A percentile compares a stretch with the other conserved stretches of the same genome.
These are phyloP conservation scores for Portevinia maculata DNA, from an alignment of 2,888 invertebrate species.

Conservation along the genomic window DNA sequence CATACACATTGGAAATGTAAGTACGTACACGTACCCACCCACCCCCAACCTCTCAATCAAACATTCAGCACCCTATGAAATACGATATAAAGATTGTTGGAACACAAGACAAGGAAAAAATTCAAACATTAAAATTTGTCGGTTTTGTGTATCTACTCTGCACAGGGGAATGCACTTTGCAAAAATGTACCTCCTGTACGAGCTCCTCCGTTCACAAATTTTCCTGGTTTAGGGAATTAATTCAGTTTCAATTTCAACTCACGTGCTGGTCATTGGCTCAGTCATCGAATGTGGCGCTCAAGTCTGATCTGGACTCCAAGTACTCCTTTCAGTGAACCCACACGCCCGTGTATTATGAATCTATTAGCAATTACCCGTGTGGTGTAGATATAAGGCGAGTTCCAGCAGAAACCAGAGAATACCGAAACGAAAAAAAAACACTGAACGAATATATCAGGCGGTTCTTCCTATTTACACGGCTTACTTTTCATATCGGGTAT, in stretches of 20 bases:
- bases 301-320: conserved; percentile 16
- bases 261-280: conserved; percentile 34
- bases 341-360: conserved; percentile 40
- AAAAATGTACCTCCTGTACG: conserved; percentile 16
- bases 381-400: conserved; percentile 10
- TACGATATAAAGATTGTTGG: conserved; percentile 49
- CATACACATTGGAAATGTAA: conserved; percentile 23
- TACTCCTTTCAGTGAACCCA: conserved; percentile 13
- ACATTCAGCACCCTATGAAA: conserved; percentile 59
- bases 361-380: conserved; percentile 15
- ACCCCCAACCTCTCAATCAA: conserved; percentile 46
- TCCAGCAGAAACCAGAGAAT: conserved; percentile 26
- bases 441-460: conserved; percentile 22
- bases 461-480: conserved; percentile 57
- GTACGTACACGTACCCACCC: background rate
- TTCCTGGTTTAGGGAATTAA: background rate
- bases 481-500: conserved; percentile 59
- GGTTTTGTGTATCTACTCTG: conserved; percentile 51
- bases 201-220: conserved; percentile 1
- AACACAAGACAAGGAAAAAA: conserved; percentile 17
- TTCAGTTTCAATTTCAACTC: conserved; percentile 25
- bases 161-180: conserved; percentile 27
- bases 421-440: background rate
- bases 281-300: conserved; percentile 7
- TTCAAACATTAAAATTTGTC: conserved; percentile 18